Percentiles rank a stretch among this genome's conserved stretches.
phyloP scores from a whole-genome alignment of 2,888 invertebrate species.

The Xestia c-nigrum region DNA sequence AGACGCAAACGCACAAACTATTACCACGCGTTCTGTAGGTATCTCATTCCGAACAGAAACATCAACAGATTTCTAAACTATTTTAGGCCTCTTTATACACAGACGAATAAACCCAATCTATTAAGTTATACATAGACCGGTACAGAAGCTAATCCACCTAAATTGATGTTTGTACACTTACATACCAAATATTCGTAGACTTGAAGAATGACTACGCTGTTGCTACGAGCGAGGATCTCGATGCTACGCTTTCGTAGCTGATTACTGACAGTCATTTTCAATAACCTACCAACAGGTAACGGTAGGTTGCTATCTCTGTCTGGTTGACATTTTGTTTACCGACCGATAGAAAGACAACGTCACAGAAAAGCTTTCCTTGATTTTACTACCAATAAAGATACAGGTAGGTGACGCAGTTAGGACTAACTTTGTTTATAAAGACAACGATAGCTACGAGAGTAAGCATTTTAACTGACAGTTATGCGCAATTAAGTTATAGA shows the following conservation, averaged over 20 bases:
- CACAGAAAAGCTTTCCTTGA: no score
- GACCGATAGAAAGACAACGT: no score
- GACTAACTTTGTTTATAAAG: no score
- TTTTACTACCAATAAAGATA: no score
- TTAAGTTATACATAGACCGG: not conserved
- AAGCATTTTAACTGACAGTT: no score
- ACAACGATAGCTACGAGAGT: no score
- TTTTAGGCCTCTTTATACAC: not conserved
- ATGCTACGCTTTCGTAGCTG: not conserved
- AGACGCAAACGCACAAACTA: not conserved
- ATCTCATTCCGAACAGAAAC: not conserved
- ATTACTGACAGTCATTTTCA: no score
- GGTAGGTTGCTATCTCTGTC: no score
- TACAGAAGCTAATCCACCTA: not conserved
- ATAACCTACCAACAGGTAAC: no score
- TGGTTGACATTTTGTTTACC: no score
- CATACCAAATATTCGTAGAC: not conserved
- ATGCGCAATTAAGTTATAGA: no score
- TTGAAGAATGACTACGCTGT: not conserved
- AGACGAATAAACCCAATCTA: not conserved
- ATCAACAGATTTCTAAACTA: not conserved
- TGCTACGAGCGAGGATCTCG: not conserved
- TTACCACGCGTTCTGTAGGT: not conserved
- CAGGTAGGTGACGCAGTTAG: no score
- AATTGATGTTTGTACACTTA: not conserved